These are phyloP conservation scores for Rhynchonycteris naso DNA, from an alignment of 2,797 vertebrate genomes.

Conservation along the genomic window DNA sequence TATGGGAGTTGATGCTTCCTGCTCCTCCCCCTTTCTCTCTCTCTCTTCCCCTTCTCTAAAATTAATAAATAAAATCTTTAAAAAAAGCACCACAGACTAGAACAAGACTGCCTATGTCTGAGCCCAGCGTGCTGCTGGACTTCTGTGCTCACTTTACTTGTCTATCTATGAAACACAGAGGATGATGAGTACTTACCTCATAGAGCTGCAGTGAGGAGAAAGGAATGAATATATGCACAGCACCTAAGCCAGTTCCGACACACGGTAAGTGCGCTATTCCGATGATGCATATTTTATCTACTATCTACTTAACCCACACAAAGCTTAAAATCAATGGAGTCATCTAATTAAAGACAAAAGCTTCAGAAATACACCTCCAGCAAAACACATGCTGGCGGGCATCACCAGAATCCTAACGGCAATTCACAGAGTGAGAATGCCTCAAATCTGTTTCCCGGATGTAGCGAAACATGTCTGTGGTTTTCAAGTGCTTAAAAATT, in stretches of 20 bases:
- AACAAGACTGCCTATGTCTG: background rate
- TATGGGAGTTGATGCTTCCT: no score
- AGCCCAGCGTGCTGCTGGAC: background rate
- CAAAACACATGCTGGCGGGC: background rate
- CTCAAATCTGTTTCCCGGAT: background rate
- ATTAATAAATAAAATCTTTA: no score
- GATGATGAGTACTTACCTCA: background rate
- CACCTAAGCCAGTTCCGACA: background rate
- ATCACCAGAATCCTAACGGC: background rate
- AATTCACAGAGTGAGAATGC: background rate
- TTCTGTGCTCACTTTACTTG: background rate
- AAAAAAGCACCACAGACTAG: background rate
- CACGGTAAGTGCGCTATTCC: background rate
- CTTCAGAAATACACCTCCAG: background rate
- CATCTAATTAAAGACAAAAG: conserved; percentile 28
- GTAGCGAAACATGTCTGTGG: background rate
- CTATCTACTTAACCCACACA: background rate
- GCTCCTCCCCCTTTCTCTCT: no score
- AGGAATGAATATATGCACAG: background rate
- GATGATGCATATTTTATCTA: background rate
- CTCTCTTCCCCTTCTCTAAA: no score
- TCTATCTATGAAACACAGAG: background rate
- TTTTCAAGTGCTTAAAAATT: conserved; percentile 41
- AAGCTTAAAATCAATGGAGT: background rate
- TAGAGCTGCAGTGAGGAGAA: background rate